Conservation (phyloP, 2,888 invertebrate genomes). For the Ennomos fuscantarius region DNA sequence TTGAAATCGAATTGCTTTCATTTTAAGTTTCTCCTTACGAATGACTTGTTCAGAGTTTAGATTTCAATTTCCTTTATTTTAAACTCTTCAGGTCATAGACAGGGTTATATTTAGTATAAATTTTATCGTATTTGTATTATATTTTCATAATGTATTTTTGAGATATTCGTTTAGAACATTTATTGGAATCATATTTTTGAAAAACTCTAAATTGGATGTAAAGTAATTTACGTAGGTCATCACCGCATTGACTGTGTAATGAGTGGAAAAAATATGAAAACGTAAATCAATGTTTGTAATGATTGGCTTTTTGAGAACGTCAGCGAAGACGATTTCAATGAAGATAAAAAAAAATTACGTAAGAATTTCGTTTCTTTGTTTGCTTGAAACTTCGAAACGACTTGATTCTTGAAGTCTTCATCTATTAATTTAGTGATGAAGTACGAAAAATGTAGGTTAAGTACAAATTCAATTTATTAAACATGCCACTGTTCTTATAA, state of each 20-base stretch:
- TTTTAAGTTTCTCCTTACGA: slow-evolving; percentile 57
- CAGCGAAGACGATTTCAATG: slow-evolving; percentile 39
- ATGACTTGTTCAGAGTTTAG: slow-evolving; percentile 81
- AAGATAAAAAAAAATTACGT: slow-evolving; percentile 38
- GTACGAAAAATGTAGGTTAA: slow-evolving; percentile 78
- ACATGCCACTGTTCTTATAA: slow-evolving; percentile 83
- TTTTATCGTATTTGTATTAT: slow-evolving; percentile 85
- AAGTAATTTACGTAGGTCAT: slow-evolving; percentile 75
- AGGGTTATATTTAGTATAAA: slow-evolving; percentile 86
- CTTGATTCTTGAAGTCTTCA: slow-evolving; percentile 58
- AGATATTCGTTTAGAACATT: slow-evolving; percentile 82
- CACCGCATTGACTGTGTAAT: slow-evolving; percentile 64
- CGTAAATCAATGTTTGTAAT: slow-evolving; percentile 34
- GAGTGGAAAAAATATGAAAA: slow-evolving; percentile 32
- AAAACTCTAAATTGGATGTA: slow-evolving; percentile 80
- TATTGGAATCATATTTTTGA: slow-evolving; percentile 84
- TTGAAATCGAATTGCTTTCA: slow-evolving; percentile 38
- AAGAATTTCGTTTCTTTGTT: slow-evolving; percentile 43
- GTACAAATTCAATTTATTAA: slow-evolving; percentile 84
- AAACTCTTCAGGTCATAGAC: slow-evolving; percentile 85
- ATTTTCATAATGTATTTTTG: slow-evolving; percentile 85
- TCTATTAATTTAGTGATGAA: slow-evolving; percentile 65
- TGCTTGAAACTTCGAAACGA: slow-evolving; percentile 51
- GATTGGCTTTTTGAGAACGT: slow-evolving; percentile 41
- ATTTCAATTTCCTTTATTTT: slow-evolving; percentile 69